Base-by-base conservation (phyloP, 2,797 vertebrate genomes). In the Acomys russatus region DNA sequence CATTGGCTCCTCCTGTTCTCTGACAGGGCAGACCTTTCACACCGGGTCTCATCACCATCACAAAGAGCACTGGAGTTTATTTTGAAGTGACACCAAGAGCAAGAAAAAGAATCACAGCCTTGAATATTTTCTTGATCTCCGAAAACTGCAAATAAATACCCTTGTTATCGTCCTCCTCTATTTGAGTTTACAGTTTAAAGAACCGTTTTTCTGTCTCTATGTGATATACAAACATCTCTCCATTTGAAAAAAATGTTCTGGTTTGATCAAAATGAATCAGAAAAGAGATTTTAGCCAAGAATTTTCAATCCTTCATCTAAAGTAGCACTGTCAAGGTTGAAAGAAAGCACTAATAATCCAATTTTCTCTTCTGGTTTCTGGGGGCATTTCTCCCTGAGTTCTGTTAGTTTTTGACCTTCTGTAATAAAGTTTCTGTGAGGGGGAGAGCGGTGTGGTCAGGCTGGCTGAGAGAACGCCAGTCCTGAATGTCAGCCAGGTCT, bases 231-330 rank as follows among this genome's bases (percentile, higher is more conserved):
- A 84, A 86, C 66, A 92, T 88, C 93, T 96, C 76, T 80, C 35
- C 82, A n/a, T 82, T 4, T 22, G 92, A 93, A 91, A 38, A 54
- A 59, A 95, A 80, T 12, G n/a, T 56, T 86, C 64, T 91, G 87
- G 80, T 49, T 94, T 94, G 94, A 95, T 93, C 59, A 96, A 78
- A 97, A 97, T 94, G 63, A 96, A 90, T 87, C n/a, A 91, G 23
- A 49, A 88, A 18, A 9, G n/a, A 92, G 51, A 38, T 4, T 73
- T 86, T 87, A 91, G 68, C 64, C 54, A 94, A 22, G 59, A 95
- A 82, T 85, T 93, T 54, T 88, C 84, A 88, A 64, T 66, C n/a
- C 44, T 83, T 94, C 73, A 79, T 35, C 59, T 90, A 54, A 91
- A 93, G 2, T 44, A 66, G 56, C 10, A 59, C 35, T 1, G 11